Percentiles rank a stretch among this genome's conserved stretches.
Evolutionary conservation across 1,140 invertebrate genomes (phyloP).

Genomic region (Drosophila baimaii): DNA sequence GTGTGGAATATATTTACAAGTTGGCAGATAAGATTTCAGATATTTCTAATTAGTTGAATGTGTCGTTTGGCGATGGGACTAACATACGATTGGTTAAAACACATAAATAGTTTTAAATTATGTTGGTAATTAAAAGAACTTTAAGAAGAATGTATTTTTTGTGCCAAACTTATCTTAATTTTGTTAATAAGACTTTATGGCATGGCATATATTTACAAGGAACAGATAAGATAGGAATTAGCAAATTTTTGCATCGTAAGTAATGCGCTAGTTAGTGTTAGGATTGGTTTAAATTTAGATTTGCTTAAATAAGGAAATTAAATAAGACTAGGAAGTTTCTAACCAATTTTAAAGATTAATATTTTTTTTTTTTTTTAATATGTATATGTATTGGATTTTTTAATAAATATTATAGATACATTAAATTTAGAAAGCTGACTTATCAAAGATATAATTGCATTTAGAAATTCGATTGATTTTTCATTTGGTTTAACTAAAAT

Average conservation of each 20-base stretch:
- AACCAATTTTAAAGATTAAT: no score
- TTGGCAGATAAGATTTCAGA: constrained; percentile 1
- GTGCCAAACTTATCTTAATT: background rate
- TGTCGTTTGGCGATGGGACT: background rate
- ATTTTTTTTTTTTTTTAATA: no score
- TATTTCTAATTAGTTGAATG: constrained; percentile 5
- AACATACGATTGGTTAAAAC: background rate
- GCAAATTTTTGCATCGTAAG: background rate
- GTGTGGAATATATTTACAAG: constrained; percentile 9
- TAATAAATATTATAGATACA: no score
- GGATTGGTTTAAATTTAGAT: no score
- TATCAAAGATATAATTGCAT: no score
- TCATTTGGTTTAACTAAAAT: no score
- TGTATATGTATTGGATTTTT: no score
- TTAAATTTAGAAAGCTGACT: no score
- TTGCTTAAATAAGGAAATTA: background rate
- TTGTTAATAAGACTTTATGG: background rate
- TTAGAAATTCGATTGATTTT: no score
- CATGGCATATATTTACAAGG: background rate
- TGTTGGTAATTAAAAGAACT: background rate
- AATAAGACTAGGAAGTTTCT: no score
- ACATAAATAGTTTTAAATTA: background rate
- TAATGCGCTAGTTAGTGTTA: background rate
- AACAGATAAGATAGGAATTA: background rate
- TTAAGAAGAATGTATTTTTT: background rate